These are phyloP conservation scores for Gymnocypris eckloni DNA, from an alignment of 2,797 vertebrate genomes.

Conservation along the genomic window DNA sequence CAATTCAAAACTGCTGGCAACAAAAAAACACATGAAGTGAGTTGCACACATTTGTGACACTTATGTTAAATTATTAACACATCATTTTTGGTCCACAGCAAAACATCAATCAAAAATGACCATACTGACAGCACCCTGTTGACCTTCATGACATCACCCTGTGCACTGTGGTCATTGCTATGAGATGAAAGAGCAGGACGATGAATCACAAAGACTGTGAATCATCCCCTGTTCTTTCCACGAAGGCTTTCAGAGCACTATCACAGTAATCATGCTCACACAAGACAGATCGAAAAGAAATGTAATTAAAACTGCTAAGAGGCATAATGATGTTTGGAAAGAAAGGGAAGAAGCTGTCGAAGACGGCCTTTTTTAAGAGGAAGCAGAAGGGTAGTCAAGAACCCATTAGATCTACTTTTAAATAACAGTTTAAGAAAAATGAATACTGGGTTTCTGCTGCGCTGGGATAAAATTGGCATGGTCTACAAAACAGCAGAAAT, in stretches of 20 bases:
- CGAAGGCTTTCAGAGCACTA: constrained; percentile 5
- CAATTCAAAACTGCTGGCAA: background rate
- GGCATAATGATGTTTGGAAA: constrained; percentile 16
- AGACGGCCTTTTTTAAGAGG: background rate
- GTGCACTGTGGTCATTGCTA: constrained; percentile 12
- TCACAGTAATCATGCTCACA: constrained; percentile 15
- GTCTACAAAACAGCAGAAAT: background rate
- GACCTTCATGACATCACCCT: constrained; percentile 38
- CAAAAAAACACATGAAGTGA: background rate
- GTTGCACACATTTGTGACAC: background rate
- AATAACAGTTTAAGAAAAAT: background rate
- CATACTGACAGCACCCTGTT: constrained; percentile 8
- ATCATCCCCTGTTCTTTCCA: constrained; percentile 46
- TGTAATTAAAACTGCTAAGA: constrained; percentile 2
- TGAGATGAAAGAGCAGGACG: constrained; percentile 38
- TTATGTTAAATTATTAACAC: constrained; percentile 7
- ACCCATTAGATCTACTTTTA: background rate
- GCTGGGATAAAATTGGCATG: background rate
- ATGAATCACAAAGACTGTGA: constrained; percentile 51
- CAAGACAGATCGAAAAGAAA: constrained; percentile 14
- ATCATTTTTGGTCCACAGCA: background rate
- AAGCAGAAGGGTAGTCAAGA: constrained; percentile 13
- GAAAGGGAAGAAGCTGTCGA: constrained; percentile 13
- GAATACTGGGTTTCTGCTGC: background rate
- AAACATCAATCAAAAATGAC: constrained; percentile 1